phyloP scores from a whole-genome alignment of 2,888 invertebrate species.

The Tipula unca region DNA sequence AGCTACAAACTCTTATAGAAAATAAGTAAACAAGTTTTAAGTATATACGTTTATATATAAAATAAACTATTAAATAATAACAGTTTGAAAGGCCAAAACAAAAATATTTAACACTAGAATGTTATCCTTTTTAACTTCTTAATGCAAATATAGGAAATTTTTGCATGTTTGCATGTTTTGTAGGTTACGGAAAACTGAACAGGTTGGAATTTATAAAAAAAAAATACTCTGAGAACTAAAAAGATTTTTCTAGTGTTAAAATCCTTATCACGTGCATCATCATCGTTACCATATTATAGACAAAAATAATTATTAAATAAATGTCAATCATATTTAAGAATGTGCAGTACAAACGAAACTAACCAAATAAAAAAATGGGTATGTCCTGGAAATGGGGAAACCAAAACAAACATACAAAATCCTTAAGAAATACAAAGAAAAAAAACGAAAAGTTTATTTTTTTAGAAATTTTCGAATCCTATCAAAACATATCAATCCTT shows the following conservation, averaged over 20 bases:
- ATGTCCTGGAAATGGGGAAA: not conserved
- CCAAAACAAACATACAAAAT: not conserved
- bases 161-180: not conserved
- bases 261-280: not conserved
- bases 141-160: not conserved
- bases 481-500: conserved; percentile 14
- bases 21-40: conserved; percentile 57
- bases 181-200: not conserved
- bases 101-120: not conserved
- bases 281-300: not conserved
- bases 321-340: not conserved
- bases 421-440: not conserved
- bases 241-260: not conserved
- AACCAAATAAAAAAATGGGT: not conserved
- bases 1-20: conserved; percentile 85
- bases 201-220: not conserved
- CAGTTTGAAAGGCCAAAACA: not conserved
- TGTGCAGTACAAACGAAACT: not conserved
- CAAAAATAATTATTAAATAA: not conserved
- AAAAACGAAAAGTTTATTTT: not conserved
- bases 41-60: not conserved
- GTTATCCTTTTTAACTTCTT: not conserved
- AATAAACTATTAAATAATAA: not conserved
- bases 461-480: not conserved
- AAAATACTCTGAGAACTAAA: not conserved